phyloP scores from a whole-genome alignment of 2,888 invertebrate species.

The Drosophila borborema region DNA sequence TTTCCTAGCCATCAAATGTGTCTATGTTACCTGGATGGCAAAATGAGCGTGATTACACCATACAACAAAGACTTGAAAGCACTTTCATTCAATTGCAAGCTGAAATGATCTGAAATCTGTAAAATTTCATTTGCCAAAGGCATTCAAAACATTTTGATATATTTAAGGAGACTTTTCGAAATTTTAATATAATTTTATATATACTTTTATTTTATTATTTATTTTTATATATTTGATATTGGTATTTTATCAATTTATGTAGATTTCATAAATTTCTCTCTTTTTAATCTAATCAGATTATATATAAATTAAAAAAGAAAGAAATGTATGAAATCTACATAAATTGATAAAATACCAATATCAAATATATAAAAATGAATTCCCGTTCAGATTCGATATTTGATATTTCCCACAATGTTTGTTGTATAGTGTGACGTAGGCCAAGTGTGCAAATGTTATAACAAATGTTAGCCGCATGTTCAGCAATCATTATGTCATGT shows the following conservation, averaged over 20 bases:
- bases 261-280: not conserved
- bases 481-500: conserved; percentile 70
- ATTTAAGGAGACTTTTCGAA: too few relatives aligned
- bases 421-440: conserved; percentile 35
- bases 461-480: conserved; percentile 61
- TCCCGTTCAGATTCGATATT: not conserved
- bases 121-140: not conserved
- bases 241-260: not conserved
- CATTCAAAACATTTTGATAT: not conserved
- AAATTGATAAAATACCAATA: not conserved
- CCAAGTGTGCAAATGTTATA: conserved; percentile 47
- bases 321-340: not conserved
- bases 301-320: too few relatives aligned
- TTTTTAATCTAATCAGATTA: too few relatives aligned
- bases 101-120: not conserved
- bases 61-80: not conserved
- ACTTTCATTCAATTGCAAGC: not conserved
- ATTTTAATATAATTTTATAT: not conserved
- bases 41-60: conserved; percentile 33
- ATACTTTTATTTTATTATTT: too few relatives aligned
- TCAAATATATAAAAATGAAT: too few relatives aligned
- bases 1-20: conserved; percentile 36
- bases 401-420: not conserved
- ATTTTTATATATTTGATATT: too few relatives aligned
- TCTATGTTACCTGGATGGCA: not conserved